phyloP scores from a whole-genome alignment of 2,888 invertebrate genomes.

The Neuroscelio doddi region DNA sequence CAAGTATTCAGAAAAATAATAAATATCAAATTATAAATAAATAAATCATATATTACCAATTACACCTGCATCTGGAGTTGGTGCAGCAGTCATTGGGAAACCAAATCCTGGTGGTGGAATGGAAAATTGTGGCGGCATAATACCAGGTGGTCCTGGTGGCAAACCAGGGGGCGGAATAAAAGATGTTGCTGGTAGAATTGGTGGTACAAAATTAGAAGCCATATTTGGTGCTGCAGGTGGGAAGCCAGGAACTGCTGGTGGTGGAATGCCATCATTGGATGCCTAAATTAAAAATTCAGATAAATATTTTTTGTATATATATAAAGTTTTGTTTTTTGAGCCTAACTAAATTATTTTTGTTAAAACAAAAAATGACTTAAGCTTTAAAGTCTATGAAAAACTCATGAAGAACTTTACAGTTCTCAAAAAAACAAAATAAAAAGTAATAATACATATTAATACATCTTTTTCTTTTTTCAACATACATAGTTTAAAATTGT shows the following conservation, averaged over 20 bases:
- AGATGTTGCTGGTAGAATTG: conserved; percentile 65
- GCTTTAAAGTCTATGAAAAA: too few relatives aligned
- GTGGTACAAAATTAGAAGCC: conserved; percentile 63
- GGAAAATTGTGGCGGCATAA: conserved; percentile 81
- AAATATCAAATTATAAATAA: too few relatives aligned
- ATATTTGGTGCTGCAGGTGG: conserved; percentile 62
- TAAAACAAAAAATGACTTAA: too few relatives aligned
- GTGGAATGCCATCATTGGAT: conserved; percentile 68
- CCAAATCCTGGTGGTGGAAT: conserved; percentile 87
- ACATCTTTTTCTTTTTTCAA: too few relatives aligned
- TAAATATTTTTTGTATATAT: too few relatives aligned
- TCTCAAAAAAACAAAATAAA: too few relatives aligned
- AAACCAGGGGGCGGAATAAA: conserved; percentile 67
- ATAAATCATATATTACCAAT: conserved; percentile 58
- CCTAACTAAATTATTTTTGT: too few relatives aligned
- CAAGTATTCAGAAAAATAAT: too few relatives aligned
- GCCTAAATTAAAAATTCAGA: conserved; percentile 58
- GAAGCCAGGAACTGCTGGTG: conserved; percentile 64
- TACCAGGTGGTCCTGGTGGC: conserved; percentile 68
- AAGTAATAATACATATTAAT: too few relatives aligned
- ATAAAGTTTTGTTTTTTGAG: too few relatives aligned
- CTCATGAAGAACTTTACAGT: too few relatives aligned
- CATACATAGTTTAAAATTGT: too few relatives aligned
- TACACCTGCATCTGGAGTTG: conserved; percentile 63
- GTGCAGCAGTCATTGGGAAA: conserved; percentile 62